Percentiles rank a stretch among this genome's conserved stretches.
Evolutionary conservation across 2,797 vertebrate genomes (phyloP).

Genomic region (Aphelocoma californica): DNA sequence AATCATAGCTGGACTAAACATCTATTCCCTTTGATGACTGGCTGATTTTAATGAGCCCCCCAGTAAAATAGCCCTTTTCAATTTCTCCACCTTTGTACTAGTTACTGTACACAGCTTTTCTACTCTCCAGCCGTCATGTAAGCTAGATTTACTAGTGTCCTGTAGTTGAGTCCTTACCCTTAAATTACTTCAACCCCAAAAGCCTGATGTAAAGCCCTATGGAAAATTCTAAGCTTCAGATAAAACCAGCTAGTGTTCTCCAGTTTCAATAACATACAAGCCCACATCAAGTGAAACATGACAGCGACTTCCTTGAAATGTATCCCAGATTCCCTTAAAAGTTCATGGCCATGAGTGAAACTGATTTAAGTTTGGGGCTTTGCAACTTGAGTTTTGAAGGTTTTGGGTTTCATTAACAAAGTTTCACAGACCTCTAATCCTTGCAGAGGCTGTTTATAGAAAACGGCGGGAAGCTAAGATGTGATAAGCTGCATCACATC

Average conservation of each 20-base stretch:
- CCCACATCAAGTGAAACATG: slow-evolving; percentile 23
- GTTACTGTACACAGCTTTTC: background rate
- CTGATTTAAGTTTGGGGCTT: background rate
- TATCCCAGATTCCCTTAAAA: slow-evolving; percentile 9
- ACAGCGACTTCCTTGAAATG: slow-evolving; percentile 45
- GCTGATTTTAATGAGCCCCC: background rate
- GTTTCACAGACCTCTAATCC: background rate
- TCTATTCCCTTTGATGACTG: background rate
- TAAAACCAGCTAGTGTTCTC: slow-evolving; percentile 21
- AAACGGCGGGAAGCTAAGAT: background rate
- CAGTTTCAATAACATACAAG: slow-evolving; percentile 25
- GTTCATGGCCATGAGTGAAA: background rate
- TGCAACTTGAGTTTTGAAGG: slow-evolving; percentile 19
- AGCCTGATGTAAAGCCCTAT: background rate
- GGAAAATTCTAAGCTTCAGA: slow-evolving; percentile 30
- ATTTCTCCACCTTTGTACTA: background rate
- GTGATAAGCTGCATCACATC: background rate
- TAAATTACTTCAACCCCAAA: slow-evolving; percentile 5
- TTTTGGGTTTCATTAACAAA: background rate
- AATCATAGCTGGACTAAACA: background rate
- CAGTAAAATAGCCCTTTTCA: background rate
- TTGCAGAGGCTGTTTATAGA: background rate
- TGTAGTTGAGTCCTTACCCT: background rate
- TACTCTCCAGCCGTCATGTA: background rate
- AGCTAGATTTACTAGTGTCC: background rate